Percentiles rank a stretch among this genome's conserved stretches.
Evolutionary conservation across 2,113 vertebrate genomes (phyloP).

Genomic region (Octodon degus): DNA sequence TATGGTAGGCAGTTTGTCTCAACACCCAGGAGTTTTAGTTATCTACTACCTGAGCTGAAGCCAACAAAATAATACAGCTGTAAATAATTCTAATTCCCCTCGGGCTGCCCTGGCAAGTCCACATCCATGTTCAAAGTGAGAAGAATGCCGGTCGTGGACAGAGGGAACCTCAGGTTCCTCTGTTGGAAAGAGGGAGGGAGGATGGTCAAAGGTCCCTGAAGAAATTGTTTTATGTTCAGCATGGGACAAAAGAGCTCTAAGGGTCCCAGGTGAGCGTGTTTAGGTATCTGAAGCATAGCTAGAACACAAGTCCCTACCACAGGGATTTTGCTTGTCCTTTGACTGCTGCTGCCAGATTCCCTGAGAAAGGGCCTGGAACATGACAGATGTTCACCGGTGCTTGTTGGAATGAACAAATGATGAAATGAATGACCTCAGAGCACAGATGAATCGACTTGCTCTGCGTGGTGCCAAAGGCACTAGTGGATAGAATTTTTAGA

Average conservation of each 20-base stretch:
- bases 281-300: background rate
- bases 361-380: background rate
- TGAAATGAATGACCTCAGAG: background rate
- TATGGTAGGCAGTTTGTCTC: slow-evolving; percentile 30
- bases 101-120: background rate
- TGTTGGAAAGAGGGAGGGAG: background rate
- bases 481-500: slow-evolving; percentile 23
- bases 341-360: background rate
- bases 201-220: background rate
- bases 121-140: background rate
- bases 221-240: background rate
- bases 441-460: background rate
- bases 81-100: background rate
- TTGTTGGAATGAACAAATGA: background rate
- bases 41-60: background rate
- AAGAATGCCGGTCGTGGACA: background rate
- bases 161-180: slow-evolving; percentile 40
- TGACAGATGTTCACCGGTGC: background rate
- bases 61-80: background rate
- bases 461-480: background rate
- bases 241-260: background rate
- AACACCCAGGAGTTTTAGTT: background rate
- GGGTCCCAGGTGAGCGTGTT: background rate
- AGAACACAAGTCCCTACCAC: background rate
- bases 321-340: background rate